Conservation (phyloP, 2,113 vertebrate genomes). For the Opisthocomus hoazin region DNA sequence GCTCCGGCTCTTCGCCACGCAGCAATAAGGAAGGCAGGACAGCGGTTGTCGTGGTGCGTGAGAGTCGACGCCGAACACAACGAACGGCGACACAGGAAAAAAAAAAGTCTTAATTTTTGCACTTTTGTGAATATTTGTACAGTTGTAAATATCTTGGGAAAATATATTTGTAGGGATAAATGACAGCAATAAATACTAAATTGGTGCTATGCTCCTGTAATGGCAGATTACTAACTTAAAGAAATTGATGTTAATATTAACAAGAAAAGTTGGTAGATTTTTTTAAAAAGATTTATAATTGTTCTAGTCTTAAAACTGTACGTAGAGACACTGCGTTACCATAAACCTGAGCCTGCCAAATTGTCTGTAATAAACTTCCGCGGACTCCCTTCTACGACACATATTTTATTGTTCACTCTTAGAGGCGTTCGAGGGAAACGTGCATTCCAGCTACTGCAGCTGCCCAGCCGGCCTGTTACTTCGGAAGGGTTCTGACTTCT, state of each 20-base stretch:
- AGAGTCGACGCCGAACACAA: neutral
- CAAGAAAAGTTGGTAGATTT: constrained; percentile 41
- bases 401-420: neutral
- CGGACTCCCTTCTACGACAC: neutral
- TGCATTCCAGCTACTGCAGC: neutral
- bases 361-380: neutral
- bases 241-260: constrained; percentile 68
- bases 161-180: constrained; percentile 79
- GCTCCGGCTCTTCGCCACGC: neutral
- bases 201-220: constrained; percentile 71
- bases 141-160: constrained; percentile 74
- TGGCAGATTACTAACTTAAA: constrained; percentile 68
- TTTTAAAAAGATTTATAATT: constrained; percentile 45
- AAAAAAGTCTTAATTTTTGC: constrained; percentile 79
- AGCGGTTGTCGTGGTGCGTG: neutral
- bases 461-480: constrained; percentile 2
- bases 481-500: neutral
- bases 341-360: constrained; percentile 30
- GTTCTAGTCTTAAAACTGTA: constrained; percentile 58
- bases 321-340: constrained; percentile 35
- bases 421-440: neutral
- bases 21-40: constrained; percentile 43
- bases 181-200: constrained; percentile 74
- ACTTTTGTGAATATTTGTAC: constrained; percentile 84
- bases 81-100: neutral